These are phyloP conservation scores for Stegastes partitus DNA, from an alignment of 2,113 vertebrate species.

Conservation along the genomic window DNA sequence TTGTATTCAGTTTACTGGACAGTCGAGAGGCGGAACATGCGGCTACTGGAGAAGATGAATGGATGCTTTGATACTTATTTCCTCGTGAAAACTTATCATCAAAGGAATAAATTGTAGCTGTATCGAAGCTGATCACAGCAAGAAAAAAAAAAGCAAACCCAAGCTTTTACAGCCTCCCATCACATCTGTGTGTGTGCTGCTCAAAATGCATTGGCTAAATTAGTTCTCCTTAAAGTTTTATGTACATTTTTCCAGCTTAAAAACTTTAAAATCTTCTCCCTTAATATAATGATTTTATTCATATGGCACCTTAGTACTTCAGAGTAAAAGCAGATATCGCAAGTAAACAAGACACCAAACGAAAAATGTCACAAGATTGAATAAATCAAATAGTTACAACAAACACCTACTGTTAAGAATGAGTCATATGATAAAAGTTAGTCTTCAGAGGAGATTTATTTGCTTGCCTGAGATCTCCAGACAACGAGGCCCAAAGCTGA, in stretches of 20 bases:
- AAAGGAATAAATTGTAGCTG: constrained; percentile 15
- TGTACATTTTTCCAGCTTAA: background rate
- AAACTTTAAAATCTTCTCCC: background rate
- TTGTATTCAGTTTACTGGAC: background rate
- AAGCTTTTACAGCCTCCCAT: background rate
- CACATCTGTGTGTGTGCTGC: background rate
- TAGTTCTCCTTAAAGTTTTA: background rate
- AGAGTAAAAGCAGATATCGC: too few relatives aligned
- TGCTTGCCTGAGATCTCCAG: too few relatives aligned
- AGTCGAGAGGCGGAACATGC: background rate
- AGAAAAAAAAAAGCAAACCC: background rate
- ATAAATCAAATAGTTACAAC: too few relatives aligned
- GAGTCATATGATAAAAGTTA: too few relatives aligned
- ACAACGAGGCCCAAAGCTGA: too few relatives aligned
- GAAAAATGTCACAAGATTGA: too few relatives aligned
- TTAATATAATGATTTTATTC: too few relatives aligned
- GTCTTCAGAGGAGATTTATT: too few relatives aligned
- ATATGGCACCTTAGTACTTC: too few relatives aligned
- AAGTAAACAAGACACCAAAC: too few relatives aligned
- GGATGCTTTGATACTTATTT: constrained; percentile 40
- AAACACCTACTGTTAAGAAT: too few relatives aligned
- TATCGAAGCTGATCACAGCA: background rate
- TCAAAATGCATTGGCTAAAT: background rate
- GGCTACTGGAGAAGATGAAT: constrained; percentile 28
- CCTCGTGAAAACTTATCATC: constrained; percentile 34